Conservation (phyloP, 2,888 invertebrate species). For the Drosophila nigricruria region DNA sequence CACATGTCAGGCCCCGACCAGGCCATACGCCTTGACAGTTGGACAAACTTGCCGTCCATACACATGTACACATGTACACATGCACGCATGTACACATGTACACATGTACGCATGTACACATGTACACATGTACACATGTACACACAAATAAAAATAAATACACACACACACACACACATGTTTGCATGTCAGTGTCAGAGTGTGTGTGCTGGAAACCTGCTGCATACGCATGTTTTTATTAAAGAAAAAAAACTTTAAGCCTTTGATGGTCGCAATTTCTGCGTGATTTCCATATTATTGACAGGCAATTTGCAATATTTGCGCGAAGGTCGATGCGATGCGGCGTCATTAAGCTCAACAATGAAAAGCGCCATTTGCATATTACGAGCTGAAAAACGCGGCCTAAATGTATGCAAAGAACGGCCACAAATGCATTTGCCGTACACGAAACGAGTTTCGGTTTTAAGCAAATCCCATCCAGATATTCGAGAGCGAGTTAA, state of each 20-base stretch:
- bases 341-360: constrained; percentile 39
- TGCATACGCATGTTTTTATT: constrained; percentile 32
- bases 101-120: neutral
- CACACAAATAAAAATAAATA: constrained; percentile 28
- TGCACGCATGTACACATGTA: constrained; percentile 6
- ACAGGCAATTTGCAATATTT: constrained; percentile 70
- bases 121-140: constrained; percentile 11
- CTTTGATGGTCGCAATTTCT: constrained; percentile 54
- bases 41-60: constrained; percentile 38
- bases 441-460: constrained; percentile 18
- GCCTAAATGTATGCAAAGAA: constrained; percentile 21
- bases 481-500: neutral
- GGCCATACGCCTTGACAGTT: constrained; percentile 47
- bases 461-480: constrained; percentile 5
- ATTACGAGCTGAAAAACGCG: constrained; percentile 26
- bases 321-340: constrained; percentile 38
- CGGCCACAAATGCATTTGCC: constrained; percentile 19
- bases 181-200: neutral
- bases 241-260: constrained; percentile 32
- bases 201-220: constrained; percentile 10
- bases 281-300: constrained; percentile 65
- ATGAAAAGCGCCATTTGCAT: constrained; percentile 55
- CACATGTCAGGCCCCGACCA: constrained; percentile 34
- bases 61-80: constrained; percentile 11
- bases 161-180: constrained; percentile 9